Conservation (phyloP, 1,140 invertebrate genomes). For the Pseudachorutes palmiensis region DNA sequence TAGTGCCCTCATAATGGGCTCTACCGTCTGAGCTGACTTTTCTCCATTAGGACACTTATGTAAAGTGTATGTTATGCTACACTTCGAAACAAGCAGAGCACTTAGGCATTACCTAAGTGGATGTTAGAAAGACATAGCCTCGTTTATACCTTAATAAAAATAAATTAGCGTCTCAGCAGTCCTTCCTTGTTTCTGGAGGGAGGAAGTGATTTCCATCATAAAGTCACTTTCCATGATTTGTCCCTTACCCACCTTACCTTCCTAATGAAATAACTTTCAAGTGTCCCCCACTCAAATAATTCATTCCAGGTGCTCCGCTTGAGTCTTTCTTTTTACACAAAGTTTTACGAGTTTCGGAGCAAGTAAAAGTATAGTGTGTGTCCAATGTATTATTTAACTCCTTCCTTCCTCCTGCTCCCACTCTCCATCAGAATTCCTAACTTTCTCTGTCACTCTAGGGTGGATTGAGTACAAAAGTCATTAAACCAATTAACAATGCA, state of each 20-base stretch:
- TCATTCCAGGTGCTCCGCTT: neutral
- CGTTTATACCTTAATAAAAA: constrained; percentile 3
- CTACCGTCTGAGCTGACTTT: neutral
- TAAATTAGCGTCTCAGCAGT: constrained; percentile 4
- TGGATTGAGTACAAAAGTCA: constrained; percentile 8
- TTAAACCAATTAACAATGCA: constrained; percentile 28
- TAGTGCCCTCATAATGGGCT: constrained; percentile 3
- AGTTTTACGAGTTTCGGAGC: neutral
- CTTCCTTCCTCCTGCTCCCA: neutral
- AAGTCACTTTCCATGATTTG: constrained; percentile 5
- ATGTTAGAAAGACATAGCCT: neutral
- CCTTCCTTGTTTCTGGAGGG: neutral
- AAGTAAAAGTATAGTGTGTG: neutral
- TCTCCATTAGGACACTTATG: constrained; percentile 7
- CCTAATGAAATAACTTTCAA: neutral
- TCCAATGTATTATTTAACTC: neutral
- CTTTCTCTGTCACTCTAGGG: neutral
- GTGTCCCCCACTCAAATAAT: constrained; percentile 1
- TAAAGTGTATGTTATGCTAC: neutral
- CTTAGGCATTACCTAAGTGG: neutral
- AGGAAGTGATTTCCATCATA: constrained; percentile 3
- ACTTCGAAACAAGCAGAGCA: neutral
- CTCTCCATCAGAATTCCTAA: neutral
- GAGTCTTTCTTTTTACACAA: neutral
- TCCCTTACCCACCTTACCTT: neutral